These are phyloP conservation scores for Coptodon rendalli DNA, from an alignment of 2,113 vertebrate species.

Conservation along the genomic window DNA sequence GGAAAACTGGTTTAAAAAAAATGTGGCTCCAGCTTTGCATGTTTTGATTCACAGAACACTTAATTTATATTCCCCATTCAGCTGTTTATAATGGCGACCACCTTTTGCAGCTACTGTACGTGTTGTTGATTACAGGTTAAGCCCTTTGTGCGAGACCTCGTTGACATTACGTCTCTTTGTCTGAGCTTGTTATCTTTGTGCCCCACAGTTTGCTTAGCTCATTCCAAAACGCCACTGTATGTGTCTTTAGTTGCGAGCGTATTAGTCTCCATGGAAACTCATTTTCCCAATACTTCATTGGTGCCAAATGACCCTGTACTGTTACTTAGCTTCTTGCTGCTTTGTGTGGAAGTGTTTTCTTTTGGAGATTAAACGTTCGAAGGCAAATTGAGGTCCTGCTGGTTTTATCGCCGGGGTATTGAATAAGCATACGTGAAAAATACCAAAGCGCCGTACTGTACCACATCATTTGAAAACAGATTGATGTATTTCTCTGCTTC, in stretches of 20 bases:
- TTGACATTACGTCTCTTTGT: constrained; percentile 41
- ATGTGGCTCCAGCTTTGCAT: neutral
- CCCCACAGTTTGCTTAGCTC: constrained; percentile 42
- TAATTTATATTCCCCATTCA: neutral
- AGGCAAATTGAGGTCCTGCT: constrained; percentile 52
- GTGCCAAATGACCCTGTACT: constrained; percentile 55
- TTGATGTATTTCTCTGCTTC: constrained; percentile 19
- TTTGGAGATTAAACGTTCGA: constrained; percentile 50
- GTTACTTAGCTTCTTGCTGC: constrained; percentile 43
- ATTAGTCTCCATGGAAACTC: constrained; percentile 70
- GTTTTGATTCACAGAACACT: neutral
- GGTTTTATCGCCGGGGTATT: constrained; percentile 39
- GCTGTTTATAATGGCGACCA: neutral
- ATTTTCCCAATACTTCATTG: constrained; percentile 39
- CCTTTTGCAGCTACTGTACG: neutral
- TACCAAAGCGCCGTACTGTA: neutral
- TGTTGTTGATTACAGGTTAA: constrained; percentile 34
- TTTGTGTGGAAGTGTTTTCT: constrained; percentile 54
- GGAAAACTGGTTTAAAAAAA: neutral
- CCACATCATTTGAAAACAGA: constrained; percentile 18
- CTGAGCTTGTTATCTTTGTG: constrained; percentile 50
- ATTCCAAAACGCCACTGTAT: constrained; percentile 54
- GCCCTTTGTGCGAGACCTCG: neutral
- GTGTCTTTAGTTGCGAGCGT: constrained; percentile 35
- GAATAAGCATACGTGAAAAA: constrained; percentile 40